These are phyloP conservation scores for Limnephilus rhombicus DNA, from an alignment of 2,888 invertebrate species.

Conservation along the genomic window DNA sequence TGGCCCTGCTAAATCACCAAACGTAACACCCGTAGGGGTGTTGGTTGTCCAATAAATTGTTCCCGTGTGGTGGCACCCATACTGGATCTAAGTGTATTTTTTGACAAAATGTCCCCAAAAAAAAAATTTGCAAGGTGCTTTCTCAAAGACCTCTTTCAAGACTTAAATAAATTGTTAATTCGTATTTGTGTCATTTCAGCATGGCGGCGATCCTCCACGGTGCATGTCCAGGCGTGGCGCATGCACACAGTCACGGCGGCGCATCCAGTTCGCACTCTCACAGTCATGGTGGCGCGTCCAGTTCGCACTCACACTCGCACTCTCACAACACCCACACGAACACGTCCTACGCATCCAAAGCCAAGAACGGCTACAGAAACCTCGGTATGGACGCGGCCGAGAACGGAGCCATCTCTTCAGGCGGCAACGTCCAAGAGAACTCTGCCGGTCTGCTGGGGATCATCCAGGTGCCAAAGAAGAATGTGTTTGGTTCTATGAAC, in stretches of 20 bases:
- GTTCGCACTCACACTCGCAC: slow-evolving; percentile 33
- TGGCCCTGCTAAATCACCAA: too few relatives aligned
- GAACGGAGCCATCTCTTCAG: not conserved
- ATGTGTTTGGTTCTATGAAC: slow-evolving; percentile 67
- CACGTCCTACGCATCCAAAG: slow-evolving; percentile 25
- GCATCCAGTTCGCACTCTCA: slow-evolving; percentile 68
- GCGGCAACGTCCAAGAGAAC: not conserved
- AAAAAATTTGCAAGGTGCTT: not conserved
- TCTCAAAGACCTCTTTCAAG: not conserved
- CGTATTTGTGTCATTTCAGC: slow-evolving; percentile 73
- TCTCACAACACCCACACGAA: not conserved
- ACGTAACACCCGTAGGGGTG: too few relatives aligned
- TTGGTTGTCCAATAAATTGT: too few relatives aligned
- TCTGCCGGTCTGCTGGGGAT: slow-evolving; percentile 42
- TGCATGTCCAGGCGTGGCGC: slow-evolving; percentile 76
- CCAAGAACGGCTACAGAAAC: slow-evolving; percentile 64
- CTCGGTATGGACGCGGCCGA: slow-evolving; percentile 68
- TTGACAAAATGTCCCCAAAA: not conserved
- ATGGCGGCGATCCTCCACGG: slow-evolving; percentile 90
- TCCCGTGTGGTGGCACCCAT: too few relatives aligned
- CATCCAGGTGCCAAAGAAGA: slow-evolving; percentile 46
- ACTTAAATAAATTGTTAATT: not conserved
- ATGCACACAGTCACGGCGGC: slow-evolving; percentile 74
- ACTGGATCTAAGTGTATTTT: too few relatives aligned
- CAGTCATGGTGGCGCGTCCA: slow-evolving; percentile 49